Evolutionary conservation across 2,888 invertebrate species (phyloP), one percentile per base, ranked within the genome.

Genomic region (Agrochola lota): DNA sequence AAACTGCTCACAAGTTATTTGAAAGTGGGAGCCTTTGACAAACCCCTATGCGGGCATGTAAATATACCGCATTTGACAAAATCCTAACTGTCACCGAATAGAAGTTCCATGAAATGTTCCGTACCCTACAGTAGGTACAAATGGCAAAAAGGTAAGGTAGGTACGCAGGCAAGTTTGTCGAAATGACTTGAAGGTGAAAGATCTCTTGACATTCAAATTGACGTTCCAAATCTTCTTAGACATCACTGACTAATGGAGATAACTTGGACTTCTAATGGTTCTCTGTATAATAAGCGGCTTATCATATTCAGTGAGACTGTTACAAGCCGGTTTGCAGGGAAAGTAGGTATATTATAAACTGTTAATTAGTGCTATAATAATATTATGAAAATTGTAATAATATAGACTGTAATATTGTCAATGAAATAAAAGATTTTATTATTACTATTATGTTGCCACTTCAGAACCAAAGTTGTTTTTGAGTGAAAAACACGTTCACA

Each of bases 11-110:
- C 52, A 72, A 86, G 64, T 69, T 74, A 73, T 76, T 74, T 77
- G 63, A 64, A 73, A 85, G 8, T 64, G 35, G 64, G 40, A 79
- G 66, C 74, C 74, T 83, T 84, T 74, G 64, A 74, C 12, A 2
- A 43, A 12, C 40, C 57, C 73, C n/a, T n/a, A 80, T 86, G 57
- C 74, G 73, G 80, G 80, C 59, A 55, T 49, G 60, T 76, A 80
- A 77, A 83, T 83, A 83, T 17, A 30, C 60, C 9, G n/a, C 49
- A 80, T 84, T 77, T 74, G 80, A 49, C 74, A 64, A 77, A 74
- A 63, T 76, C 59, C 59, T 67, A 35, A 74, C 69, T 15, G 75
- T 17, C n/a, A 55, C 73, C 57, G 72, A 55, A 75, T 64, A 57
- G 52, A 59, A 26, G 1, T 83, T 69, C 52, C 68, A 55, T 52